phyloP scores from a whole-genome alignment of 2,113 vertebrate genomes.

The Nerophis lumbriciformis region DNA sequence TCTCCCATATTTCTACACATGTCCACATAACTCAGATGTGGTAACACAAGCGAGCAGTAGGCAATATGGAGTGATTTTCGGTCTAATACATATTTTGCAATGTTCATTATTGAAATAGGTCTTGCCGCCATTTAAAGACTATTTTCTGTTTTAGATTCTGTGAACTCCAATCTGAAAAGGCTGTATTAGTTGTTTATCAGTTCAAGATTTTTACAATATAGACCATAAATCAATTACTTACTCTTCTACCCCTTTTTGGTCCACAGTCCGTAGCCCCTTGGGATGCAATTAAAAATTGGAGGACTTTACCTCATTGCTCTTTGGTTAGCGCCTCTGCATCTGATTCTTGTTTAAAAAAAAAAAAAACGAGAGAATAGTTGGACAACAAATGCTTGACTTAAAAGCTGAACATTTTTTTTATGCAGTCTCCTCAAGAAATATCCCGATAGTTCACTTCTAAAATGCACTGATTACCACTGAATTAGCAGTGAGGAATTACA shows the following conservation, averaged over 20 bases:
- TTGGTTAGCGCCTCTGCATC: conserved; percentile 60
- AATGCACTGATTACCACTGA: conserved; percentile 19
- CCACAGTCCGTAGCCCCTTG: conserved; percentile 32
- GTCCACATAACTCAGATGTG: no score
- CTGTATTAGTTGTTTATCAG: no score
- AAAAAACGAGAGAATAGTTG: conserved; percentile 26
- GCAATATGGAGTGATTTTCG: no score
- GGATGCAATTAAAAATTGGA: conserved; percentile 57
- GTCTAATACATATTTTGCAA: no score
- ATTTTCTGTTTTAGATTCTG: no score
- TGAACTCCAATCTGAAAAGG: no score
- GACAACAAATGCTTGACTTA: conserved; percentile 22
- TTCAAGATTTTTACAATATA: not conserved
- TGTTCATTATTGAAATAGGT: no score
- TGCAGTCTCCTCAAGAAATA: not conserved
- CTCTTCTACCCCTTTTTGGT: conserved; percentile 18
- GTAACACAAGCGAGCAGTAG: no score
- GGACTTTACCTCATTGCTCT: conserved; percentile 55
- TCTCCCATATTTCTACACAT: no score
- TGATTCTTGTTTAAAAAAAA: conserved; percentile 26
- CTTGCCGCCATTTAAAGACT: no score
- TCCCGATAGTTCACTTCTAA: not conserved
- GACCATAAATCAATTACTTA: conserved; percentile 15
- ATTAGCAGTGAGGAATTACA: conserved; percentile 11
- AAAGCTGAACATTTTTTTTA: conserved; percentile 20